Conservation (phyloP, 1,140 invertebrate genomes). For the Platyscapa corneri region DNA sequence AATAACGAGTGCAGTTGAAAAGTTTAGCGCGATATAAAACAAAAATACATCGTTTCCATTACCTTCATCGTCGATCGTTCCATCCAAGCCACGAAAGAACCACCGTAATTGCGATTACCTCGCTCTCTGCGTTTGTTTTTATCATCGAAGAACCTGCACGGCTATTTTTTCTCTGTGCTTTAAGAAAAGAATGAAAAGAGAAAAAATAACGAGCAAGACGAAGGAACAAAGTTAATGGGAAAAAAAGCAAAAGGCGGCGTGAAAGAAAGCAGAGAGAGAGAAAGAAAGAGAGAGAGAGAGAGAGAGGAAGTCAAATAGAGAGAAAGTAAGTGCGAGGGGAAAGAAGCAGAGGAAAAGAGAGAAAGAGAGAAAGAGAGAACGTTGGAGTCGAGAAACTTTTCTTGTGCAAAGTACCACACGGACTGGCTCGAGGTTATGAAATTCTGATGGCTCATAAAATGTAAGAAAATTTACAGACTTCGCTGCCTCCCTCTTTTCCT, state of each 20-base stretch:
- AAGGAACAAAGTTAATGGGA: conserved; percentile 53
- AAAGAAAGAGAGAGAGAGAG: conserved; percentile 48
- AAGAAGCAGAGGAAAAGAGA: conserved; percentile 49
- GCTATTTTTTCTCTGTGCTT: conserved; percentile 5
- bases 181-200: conserved; percentile 6
- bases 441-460: conserved; percentile 77
- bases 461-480: conserved; percentile 76
- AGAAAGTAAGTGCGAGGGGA: conserved; percentile 38
- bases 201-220: conserved; percentile 54
- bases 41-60: conserved; percentile 39
- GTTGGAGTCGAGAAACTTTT: conserved; percentile 68
- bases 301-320: conserved; percentile 37
- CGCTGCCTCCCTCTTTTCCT: conserved; percentile 56
- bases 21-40: conserved; percentile 5
- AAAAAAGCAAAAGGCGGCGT: conserved; percentile 47
- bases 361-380: conserved; percentile 54
- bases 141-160: conserved; percentile 37
- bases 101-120: conserved; percentile 17
- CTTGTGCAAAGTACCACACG: conserved; percentile 74
- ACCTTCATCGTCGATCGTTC: conserved; percentile 33
- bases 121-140: conserved; percentile 40
- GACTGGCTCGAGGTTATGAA: conserved; percentile 76
- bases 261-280: conserved; percentile 46
- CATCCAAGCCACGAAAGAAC: conserved; percentile 35
- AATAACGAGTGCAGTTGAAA: conserved; percentile 23